Evolutionary conservation across 2,888 invertebrate species (phyloP).

Genomic region (Zygaena filipendulae): DNA sequence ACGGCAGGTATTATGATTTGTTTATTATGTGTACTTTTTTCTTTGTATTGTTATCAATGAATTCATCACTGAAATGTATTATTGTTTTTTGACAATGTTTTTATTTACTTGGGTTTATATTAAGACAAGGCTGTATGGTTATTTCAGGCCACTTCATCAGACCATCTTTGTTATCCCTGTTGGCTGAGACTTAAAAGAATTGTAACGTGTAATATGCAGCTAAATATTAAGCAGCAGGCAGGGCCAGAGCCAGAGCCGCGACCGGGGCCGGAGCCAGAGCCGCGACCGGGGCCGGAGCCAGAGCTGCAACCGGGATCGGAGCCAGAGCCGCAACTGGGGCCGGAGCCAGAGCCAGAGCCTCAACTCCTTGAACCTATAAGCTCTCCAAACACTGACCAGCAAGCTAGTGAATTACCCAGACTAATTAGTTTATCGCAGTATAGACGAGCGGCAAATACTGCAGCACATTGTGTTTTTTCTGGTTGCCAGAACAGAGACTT

Average conservation of each 20-base stretch:
- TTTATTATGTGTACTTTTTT: too few species aligned
- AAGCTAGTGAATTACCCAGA: too few species aligned
- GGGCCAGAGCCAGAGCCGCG: too few species aligned
- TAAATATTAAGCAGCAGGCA: conserved; percentile 5
- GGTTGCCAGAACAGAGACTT: background rate
- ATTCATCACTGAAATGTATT: background rate
- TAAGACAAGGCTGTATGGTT: background rate
- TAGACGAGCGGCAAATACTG: conserved; percentile 5
- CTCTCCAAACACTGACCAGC: too few species aligned
- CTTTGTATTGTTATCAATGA: background rate
- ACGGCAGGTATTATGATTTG: conserved; percentile 8
- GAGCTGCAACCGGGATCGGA: too few species aligned
- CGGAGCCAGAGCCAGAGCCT: too few species aligned
- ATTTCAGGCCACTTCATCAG: conserved; percentile 3
- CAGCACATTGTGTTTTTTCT: conserved; percentile 4
- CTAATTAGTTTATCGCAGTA: conserved; percentile 1
- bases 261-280: too few species aligned
- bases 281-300: too few species aligned
- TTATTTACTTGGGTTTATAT: too few species aligned
- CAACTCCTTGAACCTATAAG: too few species aligned
- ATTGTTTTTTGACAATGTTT: too few species aligned
- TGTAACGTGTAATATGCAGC: conserved; percentile 3
- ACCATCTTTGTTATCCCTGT: conserved; percentile 5
- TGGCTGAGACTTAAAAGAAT: conserved; percentile 7
- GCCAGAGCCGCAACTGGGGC: too few species aligned